Conservation (phyloP, 1,140 invertebrate genomes). For the Drosophila navojoa region DNA sequence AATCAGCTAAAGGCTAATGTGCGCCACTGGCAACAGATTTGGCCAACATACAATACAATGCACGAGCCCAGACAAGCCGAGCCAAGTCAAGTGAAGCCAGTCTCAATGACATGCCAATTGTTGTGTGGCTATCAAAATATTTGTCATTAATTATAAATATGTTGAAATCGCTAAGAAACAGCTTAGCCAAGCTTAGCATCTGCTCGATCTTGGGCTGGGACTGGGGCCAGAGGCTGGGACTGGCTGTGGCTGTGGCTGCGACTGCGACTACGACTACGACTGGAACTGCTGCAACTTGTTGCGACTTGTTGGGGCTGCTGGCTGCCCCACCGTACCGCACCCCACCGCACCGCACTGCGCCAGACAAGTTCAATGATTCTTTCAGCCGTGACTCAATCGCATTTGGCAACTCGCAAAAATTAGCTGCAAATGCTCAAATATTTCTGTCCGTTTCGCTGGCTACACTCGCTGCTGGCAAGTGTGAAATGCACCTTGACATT, state of each 20-base stretch:
- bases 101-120: slow-evolving; percentile 75
- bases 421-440: slow-evolving; percentile 65
- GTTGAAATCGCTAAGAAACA: slow-evolving; percentile 61
- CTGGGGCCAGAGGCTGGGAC: slow-evolving; percentile 27
- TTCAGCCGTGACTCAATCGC: slow-evolving; percentile 58
- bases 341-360: slow-evolving; percentile 19
- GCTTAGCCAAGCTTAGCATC: no score
- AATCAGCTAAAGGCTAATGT: slow-evolving; percentile 53
- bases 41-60: slow-evolving; percentile 6
- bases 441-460: slow-evolving; percentile 33
- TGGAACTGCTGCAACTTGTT: slow-evolving; percentile 57
- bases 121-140: slow-evolving; percentile 72
- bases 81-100: slow-evolving; percentile 6
- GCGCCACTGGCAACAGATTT: slow-evolving; percentile 20
- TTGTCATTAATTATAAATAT: slow-evolving; percentile 82
- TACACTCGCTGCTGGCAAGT: slow-evolving; percentile 37
- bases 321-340: neutral
- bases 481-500: slow-evolving; percentile 83
- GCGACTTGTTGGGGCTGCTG: slow-evolving; percentile 26
- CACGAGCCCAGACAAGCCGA: slow-evolving; percentile 23
- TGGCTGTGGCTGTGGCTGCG: no score
- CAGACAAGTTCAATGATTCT: slow-evolving; percentile 80
- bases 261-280: slow-evolving; percentile 27
- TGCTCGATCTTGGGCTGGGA: neutral
- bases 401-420: slow-evolving; percentile 60